Evolutionary conservation across 1,140 invertebrate genomes (phyloP).

Genomic region (Ectropis grisescens): DNA sequence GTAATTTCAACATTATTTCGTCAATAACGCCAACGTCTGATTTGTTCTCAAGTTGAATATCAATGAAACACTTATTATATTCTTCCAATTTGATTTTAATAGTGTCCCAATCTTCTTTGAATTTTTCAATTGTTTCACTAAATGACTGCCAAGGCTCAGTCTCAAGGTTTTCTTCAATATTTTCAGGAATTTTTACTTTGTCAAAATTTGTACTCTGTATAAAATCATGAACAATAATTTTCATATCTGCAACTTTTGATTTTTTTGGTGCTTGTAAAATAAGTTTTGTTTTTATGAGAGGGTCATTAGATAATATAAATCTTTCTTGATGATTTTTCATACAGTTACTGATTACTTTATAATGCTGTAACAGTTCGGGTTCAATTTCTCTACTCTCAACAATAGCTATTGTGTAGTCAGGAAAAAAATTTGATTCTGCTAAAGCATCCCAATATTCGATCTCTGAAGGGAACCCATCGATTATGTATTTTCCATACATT

Average conservation of each 20-base stretch:
- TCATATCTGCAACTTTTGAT: slow-evolving; percentile 10
- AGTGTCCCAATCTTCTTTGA: slow-evolving; percentile 47
- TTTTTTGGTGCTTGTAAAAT: slow-evolving; percentile 9
- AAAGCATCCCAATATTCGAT: slow-evolving; percentile 61
- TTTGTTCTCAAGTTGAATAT: slow-evolving; percentile 45
- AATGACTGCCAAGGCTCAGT: slow-evolving; percentile 15
- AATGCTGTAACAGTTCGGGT: slow-evolving; percentile 38
- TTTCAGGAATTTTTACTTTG: slow-evolving; percentile 2
- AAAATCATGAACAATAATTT: slow-evolving; percentile 25
- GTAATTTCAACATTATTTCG: slow-evolving; percentile 42
- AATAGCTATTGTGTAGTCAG: slow-evolving; percentile 69
- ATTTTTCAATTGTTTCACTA: slow-evolving; percentile 42
- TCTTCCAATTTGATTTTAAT: slow-evolving; percentile 52
- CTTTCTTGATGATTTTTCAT: slow-evolving; percentile 39
- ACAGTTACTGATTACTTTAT: slow-evolving; percentile 26
- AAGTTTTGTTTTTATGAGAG: slow-evolving; percentile 38
- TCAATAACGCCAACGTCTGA: slow-evolving; percentile 42
- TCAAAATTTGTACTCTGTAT: slow-evolving; percentile 14
- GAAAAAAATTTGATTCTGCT: slow-evolving; percentile 42
- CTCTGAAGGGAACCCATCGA: slow-evolving; percentile 70
- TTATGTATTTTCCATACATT: slow-evolving; percentile 67
- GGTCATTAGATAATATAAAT: slow-evolving; percentile 32
- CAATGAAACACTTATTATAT: slow-evolving; percentile 30
- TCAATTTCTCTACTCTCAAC: slow-evolving; percentile 62
- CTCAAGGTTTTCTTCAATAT: slow-evolving; percentile 9